A percentile compares a stretch with the other conserved stretches of the same genome.
Conservation (phyloP, 2,797 vertebrate species). For the Enteromius fasciolatus region DNA sequence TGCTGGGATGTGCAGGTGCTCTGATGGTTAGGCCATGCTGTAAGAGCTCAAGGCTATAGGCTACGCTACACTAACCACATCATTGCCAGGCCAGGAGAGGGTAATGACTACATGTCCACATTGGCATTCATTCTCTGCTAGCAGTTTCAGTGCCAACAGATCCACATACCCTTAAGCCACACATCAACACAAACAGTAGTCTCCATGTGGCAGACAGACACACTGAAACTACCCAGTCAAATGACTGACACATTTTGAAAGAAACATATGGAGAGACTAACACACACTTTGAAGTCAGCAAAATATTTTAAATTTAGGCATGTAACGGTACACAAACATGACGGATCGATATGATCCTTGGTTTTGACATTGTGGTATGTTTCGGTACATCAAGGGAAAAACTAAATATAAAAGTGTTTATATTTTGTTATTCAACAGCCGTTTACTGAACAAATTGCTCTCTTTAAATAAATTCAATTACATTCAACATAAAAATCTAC, state of each 20-base stretch:
- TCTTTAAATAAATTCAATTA: background rate
- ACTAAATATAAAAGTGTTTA: background rate
- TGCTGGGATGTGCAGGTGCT: conserved; percentile 33
- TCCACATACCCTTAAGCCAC: conserved; percentile 35
- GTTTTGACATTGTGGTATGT: background rate
- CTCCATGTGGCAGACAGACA: conserved; percentile 23
- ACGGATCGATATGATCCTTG: background rate
- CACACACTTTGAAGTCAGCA: conserved; percentile 6
- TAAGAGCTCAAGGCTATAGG: conserved; percentile 52
- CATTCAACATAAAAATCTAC: background rate
- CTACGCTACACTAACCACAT: conserved; percentile 58
- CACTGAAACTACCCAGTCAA: background rate
- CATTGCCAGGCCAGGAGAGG: conserved; percentile 54
- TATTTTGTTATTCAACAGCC: background rate
- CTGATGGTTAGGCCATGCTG: conserved; percentile 18
- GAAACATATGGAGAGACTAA: conserved; percentile 19
- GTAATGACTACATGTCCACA: conserved; percentile 56
- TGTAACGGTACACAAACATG: background rate
- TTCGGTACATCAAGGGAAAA: background rate
- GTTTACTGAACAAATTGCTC: background rate
- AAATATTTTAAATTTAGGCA: background rate
- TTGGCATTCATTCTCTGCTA: conserved; percentile 36
- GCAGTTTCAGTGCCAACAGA: conserved; percentile 39
- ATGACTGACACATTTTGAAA: conserved; percentile 19
- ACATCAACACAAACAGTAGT: conserved; percentile 37